phyloP scores from a whole-genome alignment of 2,113 vertebrate genomes.

The Halcyon malimbica region DNA sequence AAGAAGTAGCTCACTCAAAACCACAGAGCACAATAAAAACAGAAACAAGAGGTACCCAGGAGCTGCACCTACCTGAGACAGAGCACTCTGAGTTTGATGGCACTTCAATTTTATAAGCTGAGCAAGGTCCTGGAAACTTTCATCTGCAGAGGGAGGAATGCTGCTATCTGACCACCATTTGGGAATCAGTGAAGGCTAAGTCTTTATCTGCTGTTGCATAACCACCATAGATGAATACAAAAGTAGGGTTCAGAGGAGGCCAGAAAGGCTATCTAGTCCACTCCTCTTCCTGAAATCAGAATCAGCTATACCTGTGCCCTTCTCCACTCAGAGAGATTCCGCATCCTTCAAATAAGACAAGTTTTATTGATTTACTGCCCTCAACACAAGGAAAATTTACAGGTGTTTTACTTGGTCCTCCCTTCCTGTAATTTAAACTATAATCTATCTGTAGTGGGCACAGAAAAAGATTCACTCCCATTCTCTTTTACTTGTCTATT shows the following conservation, averaged over 20 bases:
- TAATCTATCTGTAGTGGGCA: not conserved
- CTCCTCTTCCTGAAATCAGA: not conserved
- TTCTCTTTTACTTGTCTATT: not conserved
- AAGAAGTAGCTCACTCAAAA: not conserved
- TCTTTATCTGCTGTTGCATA: not conserved
- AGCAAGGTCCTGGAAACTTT: not conserved
- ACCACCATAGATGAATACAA: not conserved
- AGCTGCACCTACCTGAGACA: rapidly evolving
- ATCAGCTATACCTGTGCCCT: not conserved
- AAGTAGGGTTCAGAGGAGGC: not conserved
- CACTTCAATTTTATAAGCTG: not conserved
- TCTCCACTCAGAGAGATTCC: not conserved
- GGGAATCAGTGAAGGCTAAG: not conserved
- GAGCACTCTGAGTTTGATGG: not conserved
- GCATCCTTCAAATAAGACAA: not conserved
- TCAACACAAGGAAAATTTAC: not conserved
- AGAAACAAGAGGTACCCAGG: not conserved
- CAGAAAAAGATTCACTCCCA: not conserved
- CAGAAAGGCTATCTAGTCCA: not conserved
- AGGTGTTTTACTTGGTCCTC: not conserved
- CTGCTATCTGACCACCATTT: not conserved
- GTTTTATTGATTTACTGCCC: not conserved
- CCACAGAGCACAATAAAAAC: not conserved
- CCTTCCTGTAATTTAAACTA: not conserved
- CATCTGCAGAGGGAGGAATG: not conserved